Percentiles rank a stretch among this genome's conserved stretches.
phyloP scores from a whole-genome alignment of 1,140 invertebrate species.

The Glomeris maerens region DNA sequence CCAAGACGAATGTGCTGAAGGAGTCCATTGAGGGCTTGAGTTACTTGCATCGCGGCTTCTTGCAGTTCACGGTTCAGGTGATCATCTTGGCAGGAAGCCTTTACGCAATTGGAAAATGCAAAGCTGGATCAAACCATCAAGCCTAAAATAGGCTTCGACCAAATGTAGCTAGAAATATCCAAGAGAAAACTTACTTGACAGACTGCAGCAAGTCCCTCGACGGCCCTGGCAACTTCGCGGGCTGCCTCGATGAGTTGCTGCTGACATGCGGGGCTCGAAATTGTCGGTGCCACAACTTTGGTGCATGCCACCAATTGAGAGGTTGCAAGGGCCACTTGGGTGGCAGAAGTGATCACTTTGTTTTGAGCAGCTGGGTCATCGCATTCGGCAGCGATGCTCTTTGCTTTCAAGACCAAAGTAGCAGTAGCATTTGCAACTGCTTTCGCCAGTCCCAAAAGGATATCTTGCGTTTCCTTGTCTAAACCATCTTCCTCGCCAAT shows the following conservation, averaged over 20 bases:
- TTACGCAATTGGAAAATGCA: not conserved
- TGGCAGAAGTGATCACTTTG: constrained; percentile 82
- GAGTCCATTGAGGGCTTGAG: constrained; percentile 74
- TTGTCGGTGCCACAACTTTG: constrained; percentile 49
- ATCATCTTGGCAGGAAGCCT: constrained; percentile 45
- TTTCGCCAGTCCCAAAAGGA: constrained; percentile 77
- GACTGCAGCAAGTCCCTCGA: constrained; percentile 74
- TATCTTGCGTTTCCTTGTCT: constrained; percentile 44
- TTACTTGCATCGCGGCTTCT: constrained; percentile 73
- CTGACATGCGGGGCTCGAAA: constrained; percentile 82
- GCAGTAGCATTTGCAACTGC: constrained; percentile 94
- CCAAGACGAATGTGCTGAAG: constrained; percentile 61
- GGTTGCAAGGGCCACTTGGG: constrained; percentile 90
- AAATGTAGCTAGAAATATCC: no score
- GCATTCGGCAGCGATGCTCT: constrained; percentile 79
- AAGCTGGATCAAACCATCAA: not conserved
- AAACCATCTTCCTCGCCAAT: constrained; percentile 81
- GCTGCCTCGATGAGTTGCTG: constrained; percentile 85
- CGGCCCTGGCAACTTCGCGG: constrained; percentile 78
- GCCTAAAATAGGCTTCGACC: no score
- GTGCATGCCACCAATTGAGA: constrained; percentile 95
- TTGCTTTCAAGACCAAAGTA: constrained; percentile 82
- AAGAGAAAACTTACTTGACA: constrained; percentile 41
- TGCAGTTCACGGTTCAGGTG: constrained; percentile 57
- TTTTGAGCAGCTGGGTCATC: constrained; percentile 48